phyloP scores from a whole-genome alignment of 2,888 invertebrate genomes.

The Mesodorylaimus sp. region DNA sequence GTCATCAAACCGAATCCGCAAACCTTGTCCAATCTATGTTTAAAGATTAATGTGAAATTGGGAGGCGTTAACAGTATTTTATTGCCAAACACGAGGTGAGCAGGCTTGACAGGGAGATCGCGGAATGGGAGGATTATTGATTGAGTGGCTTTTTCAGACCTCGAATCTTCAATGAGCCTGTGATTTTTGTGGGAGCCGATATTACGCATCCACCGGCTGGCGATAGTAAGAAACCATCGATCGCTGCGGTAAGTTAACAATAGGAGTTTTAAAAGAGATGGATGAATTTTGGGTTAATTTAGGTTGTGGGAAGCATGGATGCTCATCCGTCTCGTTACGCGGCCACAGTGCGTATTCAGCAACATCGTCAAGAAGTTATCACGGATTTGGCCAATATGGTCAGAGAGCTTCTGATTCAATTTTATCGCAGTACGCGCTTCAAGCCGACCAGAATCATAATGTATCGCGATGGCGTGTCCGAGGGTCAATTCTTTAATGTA shows the following conservation, averaged over 20 bases:
- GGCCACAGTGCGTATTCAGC: constrained; percentile 86
- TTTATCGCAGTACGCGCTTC: constrained; percentile 97
- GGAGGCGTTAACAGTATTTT: constrained; percentile 98
- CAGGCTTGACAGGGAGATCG: neutral
- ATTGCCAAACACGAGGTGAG: constrained; percentile 75
- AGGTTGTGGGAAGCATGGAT: constrained; percentile 94
- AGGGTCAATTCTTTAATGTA: constrained; percentile 90
- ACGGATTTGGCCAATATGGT: constrained; percentile 98
- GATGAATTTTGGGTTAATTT: neutral
- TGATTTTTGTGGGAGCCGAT: constrained; percentile 97
- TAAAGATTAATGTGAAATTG: constrained; percentile 98
- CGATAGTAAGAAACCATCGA: constrained; percentile 97
- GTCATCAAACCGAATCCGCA: constrained; percentile 99
- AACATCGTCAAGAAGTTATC: constrained; percentile 75
- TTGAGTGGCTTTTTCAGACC: constrained; percentile 22
- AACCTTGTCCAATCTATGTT: constrained; percentile 91
- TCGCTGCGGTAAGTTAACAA: constrained; percentile 65
- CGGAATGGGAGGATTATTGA: neutral
- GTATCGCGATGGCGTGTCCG: constrained; percentile 97
- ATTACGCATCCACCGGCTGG: constrained; percentile 99
- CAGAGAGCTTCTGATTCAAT: constrained; percentile 83
- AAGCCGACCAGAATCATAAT: constrained; percentile 97
- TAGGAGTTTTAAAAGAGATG: neutral
- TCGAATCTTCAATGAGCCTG: constrained; percentile 89
- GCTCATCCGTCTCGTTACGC: constrained; percentile 97